These are phyloP conservation scores for Sebastes nivosus DNA, from an alignment of 2,797 vertebrate species.

Conservation along the genomic window DNA sequence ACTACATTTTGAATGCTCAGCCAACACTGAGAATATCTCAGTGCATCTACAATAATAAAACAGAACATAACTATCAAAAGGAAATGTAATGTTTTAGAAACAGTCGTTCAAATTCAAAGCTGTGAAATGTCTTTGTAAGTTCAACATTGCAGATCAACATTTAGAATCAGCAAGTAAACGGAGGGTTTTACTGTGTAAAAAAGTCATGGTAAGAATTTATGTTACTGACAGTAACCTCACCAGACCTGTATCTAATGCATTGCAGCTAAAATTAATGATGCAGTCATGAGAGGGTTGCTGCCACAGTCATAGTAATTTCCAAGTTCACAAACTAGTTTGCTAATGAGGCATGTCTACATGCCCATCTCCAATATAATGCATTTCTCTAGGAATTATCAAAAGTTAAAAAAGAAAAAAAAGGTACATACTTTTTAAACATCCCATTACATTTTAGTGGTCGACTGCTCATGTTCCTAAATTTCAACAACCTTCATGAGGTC, in stretches of 20 bases:
- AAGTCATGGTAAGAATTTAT: neutral
- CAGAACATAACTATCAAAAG: neutral
- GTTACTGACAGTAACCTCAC: neutral
- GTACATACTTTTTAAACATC: neutral
- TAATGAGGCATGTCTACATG: neutral
- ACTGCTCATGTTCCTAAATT: neutral
- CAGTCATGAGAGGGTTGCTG: neutral
- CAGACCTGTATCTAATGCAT: neutral
- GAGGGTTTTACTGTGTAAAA: neutral
- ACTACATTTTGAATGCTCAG: neutral
- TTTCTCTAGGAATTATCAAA: neutral
- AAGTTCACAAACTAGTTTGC: neutral
- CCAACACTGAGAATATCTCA: neutral
- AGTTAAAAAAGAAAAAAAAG: neutral
- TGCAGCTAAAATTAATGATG: neutral
- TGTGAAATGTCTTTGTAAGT: neutral
- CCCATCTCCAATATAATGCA: neutral
- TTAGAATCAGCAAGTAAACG: neutral
- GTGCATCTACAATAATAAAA: neutral
- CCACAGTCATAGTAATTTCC: neutral
- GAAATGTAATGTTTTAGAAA: neutral
- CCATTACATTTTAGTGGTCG: neutral
- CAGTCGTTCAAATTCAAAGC: neutral
- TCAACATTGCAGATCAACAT: neutral
- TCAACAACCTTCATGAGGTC: neutral